A percentile compares a stretch with the other conserved stretches of the same genome.
Conservation (phyloP, 2,888 invertebrate species). For the Metopia argyrocephala region DNA sequence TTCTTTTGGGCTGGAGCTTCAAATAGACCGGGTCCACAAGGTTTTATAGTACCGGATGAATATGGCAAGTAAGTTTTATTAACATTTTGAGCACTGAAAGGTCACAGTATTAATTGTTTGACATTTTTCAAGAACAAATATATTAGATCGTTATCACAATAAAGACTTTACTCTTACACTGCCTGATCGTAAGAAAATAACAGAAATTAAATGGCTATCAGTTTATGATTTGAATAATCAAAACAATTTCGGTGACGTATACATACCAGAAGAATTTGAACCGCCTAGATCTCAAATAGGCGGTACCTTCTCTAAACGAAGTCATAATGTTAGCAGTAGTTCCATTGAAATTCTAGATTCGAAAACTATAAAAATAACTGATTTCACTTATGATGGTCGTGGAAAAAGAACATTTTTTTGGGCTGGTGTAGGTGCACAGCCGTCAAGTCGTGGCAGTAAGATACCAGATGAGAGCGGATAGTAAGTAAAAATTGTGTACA, state of each 20-base stretch:
- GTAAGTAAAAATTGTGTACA: slow-evolving; percentile 81
- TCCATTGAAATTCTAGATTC: slow-evolving; percentile 88
- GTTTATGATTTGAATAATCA: slow-evolving; percentile 92
- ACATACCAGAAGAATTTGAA: slow-evolving; percentile 93
- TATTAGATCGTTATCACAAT: slow-evolving; percentile 90
- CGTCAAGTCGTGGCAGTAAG: slow-evolving; percentile 88
- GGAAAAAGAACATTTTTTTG: slow-evolving; percentile 90
- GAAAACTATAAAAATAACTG: slow-evolving; percentile 87
- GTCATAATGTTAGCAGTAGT: slow-evolving; percentile 85
- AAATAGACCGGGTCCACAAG: slow-evolving; percentile 91
- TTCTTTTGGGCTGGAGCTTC: slow-evolving; percentile 96
- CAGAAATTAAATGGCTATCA: slow-evolving; percentile 93
- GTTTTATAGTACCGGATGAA: slow-evolving; percentile 94
- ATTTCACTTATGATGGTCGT: slow-evolving; percentile 88
- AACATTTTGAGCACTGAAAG: not conserved
- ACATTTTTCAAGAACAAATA: slow-evolving; percentile 84
- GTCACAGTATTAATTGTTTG: not conserved
- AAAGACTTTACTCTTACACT: slow-evolving; percentile 89
- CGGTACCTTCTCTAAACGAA: slow-evolving; percentile 81
- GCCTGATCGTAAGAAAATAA: slow-evolving; percentile 91
- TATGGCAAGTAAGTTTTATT: slow-evolving; percentile 85
- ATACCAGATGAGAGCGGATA: slow-evolving; percentile 95
- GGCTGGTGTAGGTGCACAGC: slow-evolving; percentile 93
- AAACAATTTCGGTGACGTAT: slow-evolving; percentile 93
- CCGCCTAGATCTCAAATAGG: slow-evolving; percentile 86